These are phyloP conservation scores for Huso huso DNA, from an alignment of 2,797 vertebrate genomes.

Conservation along the genomic window DNA sequence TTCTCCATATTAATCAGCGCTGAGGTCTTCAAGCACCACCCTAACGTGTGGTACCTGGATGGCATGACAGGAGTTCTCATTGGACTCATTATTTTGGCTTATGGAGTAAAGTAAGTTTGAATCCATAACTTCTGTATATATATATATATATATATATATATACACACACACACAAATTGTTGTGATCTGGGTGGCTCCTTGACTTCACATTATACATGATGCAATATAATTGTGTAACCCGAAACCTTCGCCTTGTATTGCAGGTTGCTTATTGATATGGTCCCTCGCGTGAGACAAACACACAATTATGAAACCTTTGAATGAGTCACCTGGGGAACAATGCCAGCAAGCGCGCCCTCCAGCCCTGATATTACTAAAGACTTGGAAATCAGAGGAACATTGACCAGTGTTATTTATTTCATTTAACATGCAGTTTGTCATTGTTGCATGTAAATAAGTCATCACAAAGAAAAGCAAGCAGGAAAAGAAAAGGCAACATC, in stretches of 20 bases:
- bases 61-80: conserved; percentile 87
- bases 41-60: conserved; percentile 87
- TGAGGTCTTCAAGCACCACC: conserved; percentile 83
- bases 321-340: conserved; percentile 45
- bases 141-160: too few species aligned
- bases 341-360: background rate
- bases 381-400: conserved; percentile 21
- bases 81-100: conserved; percentile 86
- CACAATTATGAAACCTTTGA: conserved; percentile 94
- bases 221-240: too few species aligned
- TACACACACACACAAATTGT: background rate
- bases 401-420: conserved; percentile 32
- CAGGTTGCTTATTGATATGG: conserved; percentile 88
- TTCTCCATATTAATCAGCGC: conserved; percentile 95
- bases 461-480: background rate
- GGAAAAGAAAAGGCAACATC: background rate
- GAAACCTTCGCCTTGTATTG: conserved; percentile 5
- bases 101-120: conserved; percentile 83
- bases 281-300: conserved; percentile 84
- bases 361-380: conserved; percentile 24
- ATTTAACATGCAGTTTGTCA: conserved; percentile 39
- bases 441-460: conserved; percentile 18
- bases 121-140: too few species aligned
- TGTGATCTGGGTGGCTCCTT: background rate
- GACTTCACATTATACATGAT: too few species aligned